Evolutionary conservation across 2,797 vertebrate genomes (phyloP), one percentile per base, ranked within the genome.

Genomic region (Glyptemys insculpta): DNA sequence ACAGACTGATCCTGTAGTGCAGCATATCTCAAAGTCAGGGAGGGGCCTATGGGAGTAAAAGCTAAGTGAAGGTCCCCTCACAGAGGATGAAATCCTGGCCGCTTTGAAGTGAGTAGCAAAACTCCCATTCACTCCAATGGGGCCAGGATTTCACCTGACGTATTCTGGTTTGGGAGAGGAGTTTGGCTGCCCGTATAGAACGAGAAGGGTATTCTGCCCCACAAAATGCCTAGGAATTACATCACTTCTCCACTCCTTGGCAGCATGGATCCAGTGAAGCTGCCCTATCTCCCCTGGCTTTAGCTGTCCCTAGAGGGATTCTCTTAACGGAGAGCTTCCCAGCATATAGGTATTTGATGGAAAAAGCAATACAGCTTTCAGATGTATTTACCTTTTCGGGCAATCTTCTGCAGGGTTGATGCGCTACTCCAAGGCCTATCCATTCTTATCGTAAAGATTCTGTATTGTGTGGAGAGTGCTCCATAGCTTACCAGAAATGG

Each of bases 1-100:
- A 12, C 3, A 25, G 31, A 25, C 4, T 54, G n/a, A 84, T 3
- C 37, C 14, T 74, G 25, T 76, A 47, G 74, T 29, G 1, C 25
- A 10, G 25, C 4, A 27, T 0, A 0, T 57, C 82, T 82, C 14
- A 54, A 49, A 10, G 27, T 57, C 18, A 0, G 1, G 8, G 15
- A 12, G 88, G 74, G 78, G 85, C 12, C 8, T 68, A 47, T 0
- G 0, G 34, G 50, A 83, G 59, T 15, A 83, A 1, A 19, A 59
- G 91, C 68, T 53, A 56, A 9, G 9, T 21, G 31, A 10, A 4
- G 3, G 47, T 78, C 41, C 59, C 14, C 90, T 5, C 27, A n/a
- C 54, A 49, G 72, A 27, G 44, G 18, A 8, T 72, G 5, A 83
- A 74, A 41, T 8, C 44, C 12, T 74, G 82, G 65, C 21, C 56